Evolutionary conservation across 2,113 vertebrate species (phyloP).

Genomic region (Gymnarchus niloticus): DNA sequence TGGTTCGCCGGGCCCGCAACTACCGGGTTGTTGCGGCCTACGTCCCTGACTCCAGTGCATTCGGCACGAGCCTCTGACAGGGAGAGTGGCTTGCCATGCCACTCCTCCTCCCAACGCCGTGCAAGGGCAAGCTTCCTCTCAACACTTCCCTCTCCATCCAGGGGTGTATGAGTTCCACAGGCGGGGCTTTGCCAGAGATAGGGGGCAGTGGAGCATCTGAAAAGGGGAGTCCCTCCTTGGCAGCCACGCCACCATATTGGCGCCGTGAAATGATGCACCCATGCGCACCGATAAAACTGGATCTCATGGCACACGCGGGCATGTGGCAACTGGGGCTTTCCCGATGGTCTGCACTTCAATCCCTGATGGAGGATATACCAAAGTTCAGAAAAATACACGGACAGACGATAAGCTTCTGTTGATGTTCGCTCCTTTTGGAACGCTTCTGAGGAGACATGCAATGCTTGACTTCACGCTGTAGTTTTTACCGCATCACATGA

Average conservation of each 20-base stretch:
- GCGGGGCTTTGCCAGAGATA: conserved; percentile 35
- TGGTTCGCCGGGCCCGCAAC: conserved; percentile 91
- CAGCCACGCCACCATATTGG: neutral
- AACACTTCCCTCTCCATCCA: conserved; percentile 57
- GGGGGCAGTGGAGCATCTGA: neutral
- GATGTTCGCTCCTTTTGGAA: conserved; percentile 42
- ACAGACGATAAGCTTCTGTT: neutral
- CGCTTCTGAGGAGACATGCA: conserved; percentile 77
- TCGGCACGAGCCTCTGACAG: conserved; percentile 96
- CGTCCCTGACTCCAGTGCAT: conserved; percentile 88
- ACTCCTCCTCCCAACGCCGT: conserved; percentile 43
- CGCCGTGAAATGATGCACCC: neutral
- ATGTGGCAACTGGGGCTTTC: no score
- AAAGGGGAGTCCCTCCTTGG: neutral
- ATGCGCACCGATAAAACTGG: neutral
- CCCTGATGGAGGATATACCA: conserved; percentile 56
- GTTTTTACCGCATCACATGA: conserved; percentile 52
- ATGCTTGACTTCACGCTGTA: conserved; percentile 78
- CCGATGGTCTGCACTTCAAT: neutral
- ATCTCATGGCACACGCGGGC: neutral
- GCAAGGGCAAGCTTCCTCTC: conserved; percentile 28
- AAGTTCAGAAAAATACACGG: conserved; percentile 47
- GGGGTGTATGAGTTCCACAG: neutral
- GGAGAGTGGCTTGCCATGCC: conserved; percentile 61
- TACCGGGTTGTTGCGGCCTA: conserved; percentile 87